phyloP scores from a whole-genome alignment of 1,140 invertebrate genomes.

The Drosophila auraria region DNA sequence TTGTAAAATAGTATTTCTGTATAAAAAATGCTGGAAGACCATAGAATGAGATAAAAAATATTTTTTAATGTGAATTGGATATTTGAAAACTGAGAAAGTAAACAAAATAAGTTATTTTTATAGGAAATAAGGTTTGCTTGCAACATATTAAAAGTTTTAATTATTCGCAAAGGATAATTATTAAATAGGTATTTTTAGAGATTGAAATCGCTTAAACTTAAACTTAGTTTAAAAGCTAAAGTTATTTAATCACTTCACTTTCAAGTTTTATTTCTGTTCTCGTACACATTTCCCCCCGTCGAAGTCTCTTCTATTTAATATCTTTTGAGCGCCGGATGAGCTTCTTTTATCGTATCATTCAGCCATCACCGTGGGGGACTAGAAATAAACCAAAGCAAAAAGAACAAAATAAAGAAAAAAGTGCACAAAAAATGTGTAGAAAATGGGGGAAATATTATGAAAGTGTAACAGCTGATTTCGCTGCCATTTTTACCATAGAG shows the following conservation, averaged over 20 bases:
- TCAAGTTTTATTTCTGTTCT: background rate
- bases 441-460: constrained; percentile 28
- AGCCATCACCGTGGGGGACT: constrained; percentile 12
- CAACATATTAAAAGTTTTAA: too few relatives aligned
- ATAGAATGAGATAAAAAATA: too few relatives aligned
- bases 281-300: background rate
- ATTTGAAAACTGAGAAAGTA: too few relatives aligned
- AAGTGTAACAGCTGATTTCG: constrained; percentile 47
- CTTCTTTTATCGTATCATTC: constrained; percentile 26
- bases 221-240: too few relatives aligned
- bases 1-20: too few relatives aligned
- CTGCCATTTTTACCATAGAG: constrained; percentile 50
- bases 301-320: constrained; percentile 10
- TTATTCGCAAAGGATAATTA: too few relatives aligned
- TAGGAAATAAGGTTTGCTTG: too few relatives aligned
- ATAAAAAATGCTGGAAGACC: too few relatives aligned
- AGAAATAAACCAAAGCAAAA: constrained; percentile 11
- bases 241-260: background rate
- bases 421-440: background rate
- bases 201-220: too few relatives aligned
- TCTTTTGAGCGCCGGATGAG: background rate
- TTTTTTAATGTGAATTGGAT: too few relatives aligned
- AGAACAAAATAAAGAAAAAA: background rate
- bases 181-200: background rate
- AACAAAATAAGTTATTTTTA: too few relatives aligned